Base-by-base conservation (phyloP, 2,113 vertebrate species). In the Scopus umbretta region DNA sequence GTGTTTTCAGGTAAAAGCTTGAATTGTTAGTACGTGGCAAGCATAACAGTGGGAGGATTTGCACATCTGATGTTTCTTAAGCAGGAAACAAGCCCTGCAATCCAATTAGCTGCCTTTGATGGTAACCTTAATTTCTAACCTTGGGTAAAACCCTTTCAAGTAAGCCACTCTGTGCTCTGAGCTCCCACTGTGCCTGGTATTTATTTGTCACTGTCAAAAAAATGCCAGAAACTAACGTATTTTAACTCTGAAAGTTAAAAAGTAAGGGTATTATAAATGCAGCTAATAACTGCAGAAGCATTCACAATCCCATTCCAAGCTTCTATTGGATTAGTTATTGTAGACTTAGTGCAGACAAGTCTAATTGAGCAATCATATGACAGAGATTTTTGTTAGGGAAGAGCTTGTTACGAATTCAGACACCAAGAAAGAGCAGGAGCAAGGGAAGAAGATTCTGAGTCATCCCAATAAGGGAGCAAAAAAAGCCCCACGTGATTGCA, bases 31-130 rank as follows among this genome's bases (percentile, higher is more conserved):
- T 50, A 90, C 11, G 8, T 61, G 79, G 61, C 27, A 92, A 70
- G 89, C 1, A 21, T 94, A 76, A 79, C 56, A 84, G 94, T 30
- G 12, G 36, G 13, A 80, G 27, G 56, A 95, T 96, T 95, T 94
- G 87, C 85, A 94, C 66, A 88, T 92, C 91, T 95, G 75, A 94
- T 73, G 66, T 66, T 95, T 85, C 68, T 96, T 80, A 87, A 92
- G 62, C 29, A 55, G 75, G 61, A 73, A 82, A 80, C 50, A 86
- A 76, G n/a, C n/a, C 47, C 59, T 5, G 2, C 61, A 96, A 92
- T 90, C 83, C 94, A 94, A 95, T 96, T 96, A 97, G 49, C 75
- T 81, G 38, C 55, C 74, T 97, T 92, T 91, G 84, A 94, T 17
- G 11, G 34, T 42, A 94, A 88, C 75, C 74, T 86, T 81, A 63